Evolutionary conservation across 1,140 invertebrate genomes (phyloP), one percentile per base, ranked within the genome.

Genomic region (Penaeus japonicus): DNA sequence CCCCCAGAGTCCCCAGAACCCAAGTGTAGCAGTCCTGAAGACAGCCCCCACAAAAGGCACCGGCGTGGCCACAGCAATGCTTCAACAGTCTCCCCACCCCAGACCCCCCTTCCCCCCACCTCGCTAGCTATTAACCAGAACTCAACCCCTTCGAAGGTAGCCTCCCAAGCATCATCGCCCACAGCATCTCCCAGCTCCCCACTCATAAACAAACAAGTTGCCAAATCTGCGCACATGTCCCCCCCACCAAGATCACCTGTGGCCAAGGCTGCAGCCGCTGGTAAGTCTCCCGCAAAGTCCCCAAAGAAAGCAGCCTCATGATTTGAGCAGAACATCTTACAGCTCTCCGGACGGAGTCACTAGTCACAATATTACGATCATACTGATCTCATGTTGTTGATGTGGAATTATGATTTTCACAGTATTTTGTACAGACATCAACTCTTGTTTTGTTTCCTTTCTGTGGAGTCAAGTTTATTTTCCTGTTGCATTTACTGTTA

Each of bases 111-210:
- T 39, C 73, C 73, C 32, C 87, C 87, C 18, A 88, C 87, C n/a
- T 82, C 87, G n/a, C 70, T 88, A 17, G 80, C 80, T 55, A 88
- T 88, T 55, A 88, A 62, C n/a, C 83, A 88, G 35, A 88, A 88
- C 35, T 47, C 47, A 47, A 32, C 57, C 15, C 53, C 32, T n/a
- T 80, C 65, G 0, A 82, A 82, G 17, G 83, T 24, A n/a, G 55
- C 53, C 27, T 88, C 87, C 24, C 47, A 81, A 22, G 87, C 80
- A 4, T 78, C 87, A 18, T 88, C 87, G 22, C 87, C 87, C n/a
- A 30, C 57, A 17, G 54, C 83, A 24, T 84, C 87, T 10, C 87
- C 87, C 3, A 88, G 62, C 4, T 88, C 87, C 17, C 87, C 87
- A 2, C 79, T 55, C n/a, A 17, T n/a, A 32, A 53, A 32, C 32